Evolutionary conservation across 1,140 invertebrate genomes (phyloP), one percentile per base, ranked within the genome.

Genomic region (Idris sp.): DNA sequence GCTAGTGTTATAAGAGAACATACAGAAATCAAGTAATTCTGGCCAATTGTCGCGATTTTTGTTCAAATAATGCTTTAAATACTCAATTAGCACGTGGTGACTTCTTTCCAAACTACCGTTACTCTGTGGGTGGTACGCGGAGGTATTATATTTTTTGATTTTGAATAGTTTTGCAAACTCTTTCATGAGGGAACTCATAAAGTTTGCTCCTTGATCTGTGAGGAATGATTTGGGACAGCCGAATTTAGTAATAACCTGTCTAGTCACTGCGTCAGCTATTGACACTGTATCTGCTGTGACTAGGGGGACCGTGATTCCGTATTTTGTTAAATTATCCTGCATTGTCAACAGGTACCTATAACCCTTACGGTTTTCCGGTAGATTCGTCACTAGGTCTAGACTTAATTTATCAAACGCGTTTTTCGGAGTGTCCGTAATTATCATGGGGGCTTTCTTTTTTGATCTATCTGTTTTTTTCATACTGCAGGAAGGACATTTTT

Each of bases 81-180:
- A 84, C 30, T 79, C 74, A 0, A 26, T 28, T 9, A 84, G 38
- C 0, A 76, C 61, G 7, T 44, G 56, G 73, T 90, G 87, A 36
- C 74, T 81, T 28, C 81, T 22, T 48, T 88, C 85, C 0, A 84
- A 13, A 1, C 53, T 53, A 1, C 83, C 84, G 54, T 87, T 87
- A 54, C 30, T 19, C n/a, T 31, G 26, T 5, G 43, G 28, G 1
- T 19, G n/a, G 13, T 35, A 73, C 3, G 59, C 19, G 0, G 51
- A 28, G 3, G 59, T 73, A 0, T 10, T 35, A 7, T 10, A 44
- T 4, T 56, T 28, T 15, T 25, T 56, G 0, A 53, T 72, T 51
- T 58, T 72, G 11, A 53, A 75, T 0, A 65, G 15, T 35, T 73
- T 68, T 1, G 25, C 49, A 0, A 74, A 0, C 5, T 13, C 14